A percentile compares a stretch with the other conserved stretches of the same genome.
Evolutionary conservation across 2,113 vertebrate genomes (phyloP).

Genomic region (Clupea harengus): DNA sequence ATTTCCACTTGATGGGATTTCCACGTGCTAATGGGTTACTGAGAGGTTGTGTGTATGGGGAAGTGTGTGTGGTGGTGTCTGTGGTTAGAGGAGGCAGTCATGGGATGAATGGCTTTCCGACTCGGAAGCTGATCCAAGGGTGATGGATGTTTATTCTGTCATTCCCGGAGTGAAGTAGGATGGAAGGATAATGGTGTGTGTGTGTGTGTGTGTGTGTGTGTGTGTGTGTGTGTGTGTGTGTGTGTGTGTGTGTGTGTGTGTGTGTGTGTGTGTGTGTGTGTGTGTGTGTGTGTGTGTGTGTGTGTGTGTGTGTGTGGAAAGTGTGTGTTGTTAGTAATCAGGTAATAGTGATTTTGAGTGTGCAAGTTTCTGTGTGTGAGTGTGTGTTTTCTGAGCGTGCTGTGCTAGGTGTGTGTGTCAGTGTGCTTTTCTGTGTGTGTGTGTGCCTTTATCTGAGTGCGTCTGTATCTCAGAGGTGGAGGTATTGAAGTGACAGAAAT

Average conservation of each 20-base stretch:
- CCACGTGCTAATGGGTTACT: not conserved
- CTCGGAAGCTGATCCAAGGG: not conserved
- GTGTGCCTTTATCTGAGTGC: not conserved
- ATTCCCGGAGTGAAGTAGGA: not conserved
- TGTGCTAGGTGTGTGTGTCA: too few species aligned
- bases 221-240: conserved; percentile 10
- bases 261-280: too few species aligned
- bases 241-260: not conserved
- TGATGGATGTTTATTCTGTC: not conserved
- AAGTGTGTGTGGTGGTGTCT: not conserved
- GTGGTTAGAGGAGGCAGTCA: not conserved
- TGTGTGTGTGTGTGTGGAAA: not conserved
- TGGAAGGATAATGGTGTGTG: not conserved
- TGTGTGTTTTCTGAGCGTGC: too few species aligned
- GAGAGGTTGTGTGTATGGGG: not conserved
- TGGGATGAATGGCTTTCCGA: not conserved
- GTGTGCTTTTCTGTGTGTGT: not conserved
- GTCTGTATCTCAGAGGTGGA: not conserved
- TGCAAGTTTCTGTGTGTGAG: not conserved
- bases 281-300: not conserved
- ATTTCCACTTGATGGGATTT: not conserved
- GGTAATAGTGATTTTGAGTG: not conserved
- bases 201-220: not conserved
- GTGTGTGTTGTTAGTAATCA: too few species aligned
- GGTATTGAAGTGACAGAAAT: not conserved